Conservation (phyloP, 2,797 vertebrate species). For the Heteromormyrus szaboi region DNA sequence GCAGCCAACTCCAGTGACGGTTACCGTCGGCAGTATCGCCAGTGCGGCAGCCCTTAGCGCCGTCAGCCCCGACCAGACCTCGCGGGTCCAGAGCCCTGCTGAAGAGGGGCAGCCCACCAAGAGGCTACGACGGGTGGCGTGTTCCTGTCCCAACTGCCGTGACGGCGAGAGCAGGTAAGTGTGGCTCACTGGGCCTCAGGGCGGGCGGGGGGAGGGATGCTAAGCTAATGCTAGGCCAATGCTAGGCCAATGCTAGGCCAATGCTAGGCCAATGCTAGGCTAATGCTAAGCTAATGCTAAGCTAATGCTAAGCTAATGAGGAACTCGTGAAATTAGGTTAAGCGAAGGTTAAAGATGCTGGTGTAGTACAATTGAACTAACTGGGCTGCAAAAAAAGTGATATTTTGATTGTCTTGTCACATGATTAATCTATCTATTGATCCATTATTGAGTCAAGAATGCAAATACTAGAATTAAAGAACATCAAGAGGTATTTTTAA, state of each 20-base stretch:
- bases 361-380: background rate
- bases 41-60: conserved; percentile 75
- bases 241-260: too few relatives aligned
- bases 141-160: conserved; percentile 96
- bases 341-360: background rate
- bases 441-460: background rate
- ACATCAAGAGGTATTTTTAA: background rate
- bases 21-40: conserved; percentile 84
- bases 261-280: background rate
- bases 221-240: background rate
- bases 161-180: conserved; percentile 93
- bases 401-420: background rate
- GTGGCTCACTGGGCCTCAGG: background rate
- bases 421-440: background rate
- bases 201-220: background rate
- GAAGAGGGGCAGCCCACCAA: conserved; percentile 91
- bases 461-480: background rate
- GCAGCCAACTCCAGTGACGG: conserved; percentile 83
- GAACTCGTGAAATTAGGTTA: background rate
- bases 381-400: background rate
- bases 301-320: background rate
- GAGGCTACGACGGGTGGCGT: conserved; percentile 88
- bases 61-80: conserved; percentile 90
- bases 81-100: conserved; percentile 85
- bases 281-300: too few relatives aligned